phyloP scores from a whole-genome alignment of 2,113 vertebrate species.

The Daboia siamensis region DNA sequence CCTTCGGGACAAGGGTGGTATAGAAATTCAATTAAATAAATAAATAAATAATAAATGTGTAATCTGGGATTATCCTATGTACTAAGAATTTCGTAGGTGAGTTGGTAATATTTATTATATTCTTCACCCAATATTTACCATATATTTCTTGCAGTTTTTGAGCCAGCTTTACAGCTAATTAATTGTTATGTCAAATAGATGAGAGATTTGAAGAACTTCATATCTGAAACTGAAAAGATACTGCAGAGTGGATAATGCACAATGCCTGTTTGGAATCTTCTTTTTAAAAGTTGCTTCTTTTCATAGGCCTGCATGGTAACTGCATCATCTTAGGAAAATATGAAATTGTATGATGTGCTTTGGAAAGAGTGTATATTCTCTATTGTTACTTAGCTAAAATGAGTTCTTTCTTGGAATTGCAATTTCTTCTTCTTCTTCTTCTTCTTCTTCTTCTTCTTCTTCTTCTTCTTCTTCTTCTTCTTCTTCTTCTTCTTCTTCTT shows the following conservation, averaged over 20 bases:
- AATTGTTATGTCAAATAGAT: not conserved
- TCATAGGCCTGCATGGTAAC: not conserved
- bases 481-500: not conserved
- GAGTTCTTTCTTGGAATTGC: not conserved
- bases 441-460: fast-evolving
- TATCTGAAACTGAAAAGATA: not conserved
- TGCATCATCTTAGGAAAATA: not conserved
- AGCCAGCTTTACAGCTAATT: not conserved
- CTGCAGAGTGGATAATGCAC: not conserved
- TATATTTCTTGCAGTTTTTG: not conserved
- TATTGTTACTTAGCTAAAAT: not conserved
- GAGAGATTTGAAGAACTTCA: not conserved
- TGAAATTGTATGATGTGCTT: not conserved
- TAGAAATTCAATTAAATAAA: no score
- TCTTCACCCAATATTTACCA: not conserved
- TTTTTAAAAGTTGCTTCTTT: not conserved
- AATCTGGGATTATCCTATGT: not conserved
- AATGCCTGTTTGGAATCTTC: not conserved
- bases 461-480: not conserved
- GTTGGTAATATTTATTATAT: not conserved
- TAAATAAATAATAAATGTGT: not conserved
- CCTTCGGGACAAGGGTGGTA: no score
- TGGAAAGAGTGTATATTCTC: not conserved
- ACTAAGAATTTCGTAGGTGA: not conserved
- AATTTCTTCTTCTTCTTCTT: no score